Evolutionary conservation across 2,113 vertebrate genomes (phyloP).

Genomic region (Jacana jacana): DNA sequence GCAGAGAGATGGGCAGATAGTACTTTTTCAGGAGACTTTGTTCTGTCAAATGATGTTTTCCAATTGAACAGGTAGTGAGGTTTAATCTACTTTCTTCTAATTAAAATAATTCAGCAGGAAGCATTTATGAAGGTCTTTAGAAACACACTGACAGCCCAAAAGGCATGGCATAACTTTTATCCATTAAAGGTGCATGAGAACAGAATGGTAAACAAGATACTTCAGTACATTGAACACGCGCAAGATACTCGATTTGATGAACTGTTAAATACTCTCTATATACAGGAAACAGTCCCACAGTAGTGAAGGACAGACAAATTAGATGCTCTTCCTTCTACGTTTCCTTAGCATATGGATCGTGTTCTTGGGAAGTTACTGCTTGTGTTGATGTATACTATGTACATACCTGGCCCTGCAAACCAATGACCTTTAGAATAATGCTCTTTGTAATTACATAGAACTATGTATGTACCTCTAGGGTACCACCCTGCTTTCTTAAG

Average conservation of each 20-base stretch:
- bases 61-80: not conserved
- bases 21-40: not conserved
- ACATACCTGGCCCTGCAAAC: not conserved
- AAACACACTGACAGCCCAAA: not conserved
- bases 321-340: not conserved
- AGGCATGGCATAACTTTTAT: not conserved
- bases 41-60: slow-evolving; percentile 4
- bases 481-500: not conserved
- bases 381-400: not conserved
- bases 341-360: not conserved
- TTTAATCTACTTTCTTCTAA: not conserved
- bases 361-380: not conserved
- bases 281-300: not conserved
- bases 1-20: not conserved
- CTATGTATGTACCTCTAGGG: not conserved
- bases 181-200: not conserved
- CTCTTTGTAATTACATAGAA: not conserved
- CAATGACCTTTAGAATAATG: not conserved
- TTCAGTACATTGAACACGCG: not conserved
- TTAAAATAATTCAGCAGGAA: not conserved
- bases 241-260: not conserved
- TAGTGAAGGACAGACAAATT: not conserved
- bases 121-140: not conserved
- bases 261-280: not conserved
- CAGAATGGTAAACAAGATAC: not conserved